Base-by-base conservation (phyloP, 2,113 vertebrate species). In the Pseudonaja textilis region DNA sequence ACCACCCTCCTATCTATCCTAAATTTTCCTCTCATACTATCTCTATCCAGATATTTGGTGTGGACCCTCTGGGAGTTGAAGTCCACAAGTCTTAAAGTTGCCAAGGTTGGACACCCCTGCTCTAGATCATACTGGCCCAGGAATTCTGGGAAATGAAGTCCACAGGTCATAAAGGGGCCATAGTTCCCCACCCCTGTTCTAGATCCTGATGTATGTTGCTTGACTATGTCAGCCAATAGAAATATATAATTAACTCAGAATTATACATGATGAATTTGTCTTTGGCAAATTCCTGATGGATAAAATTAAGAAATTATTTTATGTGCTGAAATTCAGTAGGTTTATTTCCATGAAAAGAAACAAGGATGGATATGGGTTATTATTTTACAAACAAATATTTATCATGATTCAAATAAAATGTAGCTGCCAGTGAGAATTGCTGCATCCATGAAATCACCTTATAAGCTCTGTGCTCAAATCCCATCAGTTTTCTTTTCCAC, bases 401-500 rank as follows among this genome's bases (percentile, higher is more conserved):
- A 0, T 29, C 88, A 95, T 47, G 86, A 93, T 96, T 93, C 91
- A 74, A 94, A 94, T 85, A 93, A 93, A 86, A 94, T 93, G 91
- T 64, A 29, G 90, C 56, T 88, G 45, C 81, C 0, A 4, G 85
- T 42, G 88, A 95, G 91, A 50, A 95, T 92, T 90, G 91, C 54
- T 92, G 59, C 92, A 87, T 91, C 93, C 93, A 94, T 94, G 96
- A 92, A 96, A 94, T 96, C 96, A 94, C 85, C 56, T 94, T 95
- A 93, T 91, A 93, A 95, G 91, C 91, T 95, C 20, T 85, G 59
- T 69, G 74, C 89, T 94, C 92, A 95, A 86, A 96, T 95, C 95
- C 91, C 45, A 92, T 95, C 88, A 94, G 91, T 95, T 88, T 91
- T 95, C 85, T 93, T 91, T 18, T 90, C 93, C 90, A 92, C 94